A percentile compares a stretch with the other conserved stretches of the same genome.
Conservation (phyloP, 2,797 vertebrate genomes). For the Epinephelus awoara region DNA sequence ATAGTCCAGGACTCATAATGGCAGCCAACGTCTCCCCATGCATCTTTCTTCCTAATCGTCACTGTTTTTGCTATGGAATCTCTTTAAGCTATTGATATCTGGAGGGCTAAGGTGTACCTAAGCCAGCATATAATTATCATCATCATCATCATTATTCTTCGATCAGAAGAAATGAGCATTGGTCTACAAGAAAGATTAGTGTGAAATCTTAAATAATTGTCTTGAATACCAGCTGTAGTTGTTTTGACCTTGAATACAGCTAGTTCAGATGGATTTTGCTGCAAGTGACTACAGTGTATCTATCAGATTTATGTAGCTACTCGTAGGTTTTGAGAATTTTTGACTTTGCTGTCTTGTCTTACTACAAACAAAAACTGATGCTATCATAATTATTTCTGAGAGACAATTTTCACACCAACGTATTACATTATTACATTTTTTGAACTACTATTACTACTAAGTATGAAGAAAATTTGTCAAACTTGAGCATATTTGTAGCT, state of each 20-base stretch:
- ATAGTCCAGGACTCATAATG: slow-evolving; percentile 29
- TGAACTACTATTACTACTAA: not conserved
- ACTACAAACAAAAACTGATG: not conserved
- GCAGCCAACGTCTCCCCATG: not conserved
- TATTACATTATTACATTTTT: too few relatives aligned
- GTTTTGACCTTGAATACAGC: slow-evolving; percentile 5
- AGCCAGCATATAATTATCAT: slow-evolving; percentile 27
- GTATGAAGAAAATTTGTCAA: not conserved
- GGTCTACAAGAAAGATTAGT: slow-evolving; percentile 5
- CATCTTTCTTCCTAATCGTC: slow-evolving; percentile 46
- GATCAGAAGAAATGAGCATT: slow-evolving; percentile 3
- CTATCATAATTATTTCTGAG: not conserved
- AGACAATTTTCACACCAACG: too few relatives aligned
- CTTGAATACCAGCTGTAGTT: slow-evolving; percentile 4
- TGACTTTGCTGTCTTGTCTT: not conserved
- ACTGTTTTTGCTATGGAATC: slow-evolving; percentile 34
- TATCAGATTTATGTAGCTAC: not conserved
- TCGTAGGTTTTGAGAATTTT: not conserved
- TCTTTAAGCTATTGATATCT: slow-evolving; percentile 42
- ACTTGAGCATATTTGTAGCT: not conserved
- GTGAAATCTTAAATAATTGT: not conserved
- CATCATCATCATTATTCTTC: slow-evolving; percentile 31
- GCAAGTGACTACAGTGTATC: not conserved
- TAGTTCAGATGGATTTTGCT: not conserved
- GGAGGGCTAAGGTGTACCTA: slow-evolving; percentile 23